These are phyloP conservation scores for Venustaconcha ellipsiformis DNA, from an alignment of 1,140 invertebrate species.

Conservation along the genomic window DNA sequence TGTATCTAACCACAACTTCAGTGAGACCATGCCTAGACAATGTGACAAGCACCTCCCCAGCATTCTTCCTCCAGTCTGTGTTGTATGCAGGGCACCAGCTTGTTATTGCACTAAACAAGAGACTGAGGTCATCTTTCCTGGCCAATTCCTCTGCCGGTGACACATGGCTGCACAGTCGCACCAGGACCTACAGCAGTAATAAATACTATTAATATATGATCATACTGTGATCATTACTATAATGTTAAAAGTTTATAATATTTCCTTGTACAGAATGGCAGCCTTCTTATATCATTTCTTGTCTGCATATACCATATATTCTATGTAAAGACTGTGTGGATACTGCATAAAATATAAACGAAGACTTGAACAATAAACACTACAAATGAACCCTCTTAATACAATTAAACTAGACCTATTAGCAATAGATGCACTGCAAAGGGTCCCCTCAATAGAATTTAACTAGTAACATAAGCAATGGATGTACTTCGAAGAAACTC, in stretches of 20 bases:
- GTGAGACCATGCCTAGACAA: constrained; percentile 94
- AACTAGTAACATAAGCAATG: too few relatives aligned
- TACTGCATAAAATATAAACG: too few relatives aligned
- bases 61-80: constrained; percentile 95
- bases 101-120: constrained; percentile 97
- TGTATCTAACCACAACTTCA: constrained; percentile 93
- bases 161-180: constrained; percentile 90
- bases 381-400: too few relatives aligned
- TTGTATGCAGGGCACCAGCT: constrained; percentile 94
- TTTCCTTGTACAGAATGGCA: too few relatives aligned
- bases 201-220: background rate
- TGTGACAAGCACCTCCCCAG: constrained; percentile 95
- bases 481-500: too few relatives aligned
- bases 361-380: too few relatives aligned
- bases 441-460: too few relatives aligned
- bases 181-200: constrained; percentile 79
- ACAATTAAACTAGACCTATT: too few relatives aligned
- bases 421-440: too few relatives aligned
- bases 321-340: too few relatives aligned
- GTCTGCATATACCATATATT: too few relatives aligned
- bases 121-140: constrained; percentile 93
- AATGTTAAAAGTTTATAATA: background rate
- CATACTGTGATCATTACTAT: background rate
- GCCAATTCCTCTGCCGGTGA: constrained; percentile 94
- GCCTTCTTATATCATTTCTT: too few relatives aligned